Percentiles rank a stretch among this genome's conserved stretches.
These are phyloP conservation scores for Anastatus disparis DNA, from an alignment of 1,140 invertebrate species.

Conservation along the genomic window DNA sequence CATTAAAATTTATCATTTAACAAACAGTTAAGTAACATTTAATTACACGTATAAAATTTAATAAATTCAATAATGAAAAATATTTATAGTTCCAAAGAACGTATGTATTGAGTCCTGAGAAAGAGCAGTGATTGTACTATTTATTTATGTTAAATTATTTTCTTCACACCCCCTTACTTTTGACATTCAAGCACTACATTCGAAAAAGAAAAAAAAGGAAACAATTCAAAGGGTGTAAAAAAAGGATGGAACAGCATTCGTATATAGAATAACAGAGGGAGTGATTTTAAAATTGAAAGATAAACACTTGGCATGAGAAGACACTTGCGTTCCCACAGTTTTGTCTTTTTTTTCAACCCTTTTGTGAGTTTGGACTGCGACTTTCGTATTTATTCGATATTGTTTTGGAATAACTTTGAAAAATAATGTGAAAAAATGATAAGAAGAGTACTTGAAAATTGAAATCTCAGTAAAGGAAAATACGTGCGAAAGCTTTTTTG, in stretches of 20 bases:
- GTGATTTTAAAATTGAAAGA: constrained; percentile 41
- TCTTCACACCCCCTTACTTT: neutral
- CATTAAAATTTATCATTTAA: neutral
- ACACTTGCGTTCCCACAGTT: constrained; percentile 44
- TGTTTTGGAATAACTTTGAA: constrained; percentile 56
- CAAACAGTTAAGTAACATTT: no score
- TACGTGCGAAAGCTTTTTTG: neutral
- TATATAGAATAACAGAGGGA: constrained; percentile 18
- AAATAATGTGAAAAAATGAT: constrained; percentile 3
- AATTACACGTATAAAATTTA: no score
- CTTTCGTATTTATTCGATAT: constrained; percentile 20
- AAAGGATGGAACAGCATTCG: neutral
- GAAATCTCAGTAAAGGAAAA: neutral
- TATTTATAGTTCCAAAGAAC: no score
- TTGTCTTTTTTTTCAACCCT: no score
- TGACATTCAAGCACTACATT: neutral
- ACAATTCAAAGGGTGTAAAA: no score
- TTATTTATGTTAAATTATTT: constrained; percentile 2
- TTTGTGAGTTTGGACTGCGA: constrained; percentile 10
- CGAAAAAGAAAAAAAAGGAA: no score
- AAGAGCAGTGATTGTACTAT: no score
- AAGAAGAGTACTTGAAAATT: neutral
- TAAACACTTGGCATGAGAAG: constrained; percentile 27
- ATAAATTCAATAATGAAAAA: no score
- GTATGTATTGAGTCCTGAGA: no score